A percentile compares a stretch with the other conserved stretches of the same genome.
These are phyloP conservation scores for Sesia apiformis DNA, from an alignment of 2,888 invertebrate species.

Conservation along the genomic window DNA sequence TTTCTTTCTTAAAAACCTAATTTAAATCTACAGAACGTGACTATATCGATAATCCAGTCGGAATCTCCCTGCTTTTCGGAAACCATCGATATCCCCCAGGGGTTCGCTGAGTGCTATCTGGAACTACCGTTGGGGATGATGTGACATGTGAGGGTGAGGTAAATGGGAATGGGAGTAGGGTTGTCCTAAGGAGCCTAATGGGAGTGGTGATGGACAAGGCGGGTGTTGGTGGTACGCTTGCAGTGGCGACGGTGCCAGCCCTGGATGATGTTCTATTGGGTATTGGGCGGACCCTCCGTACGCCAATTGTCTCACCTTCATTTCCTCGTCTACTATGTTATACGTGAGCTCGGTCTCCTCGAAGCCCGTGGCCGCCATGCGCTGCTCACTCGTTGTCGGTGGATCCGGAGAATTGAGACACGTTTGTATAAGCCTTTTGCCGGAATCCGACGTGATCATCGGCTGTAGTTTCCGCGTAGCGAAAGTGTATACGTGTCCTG, in stretches of 20 bases:
- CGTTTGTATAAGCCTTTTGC: constrained; percentile 98
- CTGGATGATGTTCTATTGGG: constrained; percentile 79
- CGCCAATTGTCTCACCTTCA: constrained; percentile 98
- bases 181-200: constrained; percentile 69
- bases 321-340: constrained; percentile 95
- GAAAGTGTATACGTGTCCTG: constrained; percentile 99
- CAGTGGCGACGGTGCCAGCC: constrained; percentile 76
- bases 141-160: constrained; percentile 82
- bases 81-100: constrained; percentile 15
- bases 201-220: constrained; percentile 84
- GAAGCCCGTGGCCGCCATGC: constrained; percentile 98
- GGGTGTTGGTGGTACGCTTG: constrained; percentile 85
- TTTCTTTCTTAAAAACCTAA: constrained; percentile 38
- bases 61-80: constrained; percentile 16
- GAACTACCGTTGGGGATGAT: constrained; percentile 88
- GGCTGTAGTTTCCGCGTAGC: constrained; percentile 98
- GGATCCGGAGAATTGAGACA: constrained; percentile 98
- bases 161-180: constrained; percentile 69
- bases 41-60: constrained; percentile 49
- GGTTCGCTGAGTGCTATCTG: constrained; percentile 17
- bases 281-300: constrained; percentile 84
- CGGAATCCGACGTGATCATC: constrained; percentile 98
- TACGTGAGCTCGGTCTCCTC: constrained; percentile 99
- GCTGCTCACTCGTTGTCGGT: constrained; percentile 88
- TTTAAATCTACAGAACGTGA: constrained; percentile 50